phyloP scores from a whole-genome alignment of 2,113 vertebrate genomes.

The Larimichthys crocea region DNA sequence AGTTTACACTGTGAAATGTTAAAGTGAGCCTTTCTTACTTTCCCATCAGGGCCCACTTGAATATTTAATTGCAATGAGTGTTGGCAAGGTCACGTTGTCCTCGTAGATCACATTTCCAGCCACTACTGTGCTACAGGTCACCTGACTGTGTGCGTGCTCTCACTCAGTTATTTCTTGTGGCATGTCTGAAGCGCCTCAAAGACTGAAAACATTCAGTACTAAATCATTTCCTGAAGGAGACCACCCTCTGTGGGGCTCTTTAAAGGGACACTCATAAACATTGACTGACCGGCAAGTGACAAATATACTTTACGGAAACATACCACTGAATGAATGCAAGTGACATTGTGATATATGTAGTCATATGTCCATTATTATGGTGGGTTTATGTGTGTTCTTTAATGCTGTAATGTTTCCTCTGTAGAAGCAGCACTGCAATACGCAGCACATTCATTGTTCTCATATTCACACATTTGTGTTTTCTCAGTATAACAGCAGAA shows the following conservation, averaged over 20 bases:
- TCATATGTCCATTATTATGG: neutral
- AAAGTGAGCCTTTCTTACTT: constrained; percentile 64
- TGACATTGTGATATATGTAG: neutral
- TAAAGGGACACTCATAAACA: constrained; percentile 37
- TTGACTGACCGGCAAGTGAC: constrained; percentile 11
- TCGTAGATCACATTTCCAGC: constrained; percentile 75
- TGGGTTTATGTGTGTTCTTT: neutral
- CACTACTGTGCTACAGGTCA: constrained; percentile 36
- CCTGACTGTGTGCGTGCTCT: constrained; percentile 19
- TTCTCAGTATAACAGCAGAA: neutral
- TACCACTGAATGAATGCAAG: neutral
- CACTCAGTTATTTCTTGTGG: constrained; percentile 51
- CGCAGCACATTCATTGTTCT: neutral
- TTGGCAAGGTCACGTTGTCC: constrained; percentile 72
- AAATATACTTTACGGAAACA: constrained; percentile 8
- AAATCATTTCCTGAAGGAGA: constrained; percentile 67
- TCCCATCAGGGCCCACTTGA: constrained; percentile 47
- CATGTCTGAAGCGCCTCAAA: constrained; percentile 27
- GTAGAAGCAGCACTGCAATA: neutral
- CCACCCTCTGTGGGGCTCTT: constrained; percentile 37
- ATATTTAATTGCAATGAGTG: constrained; percentile 65
- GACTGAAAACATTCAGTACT: constrained; percentile 48
- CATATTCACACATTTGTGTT: neutral
- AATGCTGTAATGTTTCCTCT: neutral
- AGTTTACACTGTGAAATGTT: constrained; percentile 69